These are phyloP conservation scores for Petrophora chlorosata DNA, from an alignment of 2,888 invertebrate genomes.

Conservation along the genomic window DNA sequence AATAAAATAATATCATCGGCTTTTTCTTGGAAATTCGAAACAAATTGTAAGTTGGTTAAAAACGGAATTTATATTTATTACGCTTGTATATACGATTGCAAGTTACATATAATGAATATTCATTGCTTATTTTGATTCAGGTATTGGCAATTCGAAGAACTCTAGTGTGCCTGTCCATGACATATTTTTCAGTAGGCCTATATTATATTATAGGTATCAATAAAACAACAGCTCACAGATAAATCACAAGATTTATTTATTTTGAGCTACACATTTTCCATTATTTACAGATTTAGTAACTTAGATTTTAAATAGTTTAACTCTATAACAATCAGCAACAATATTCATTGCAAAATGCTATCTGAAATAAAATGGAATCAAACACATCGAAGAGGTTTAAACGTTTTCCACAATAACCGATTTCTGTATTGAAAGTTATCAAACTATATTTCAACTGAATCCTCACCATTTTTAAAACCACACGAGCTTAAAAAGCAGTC, in stretches of 20 bases:
- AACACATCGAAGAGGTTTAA: slow-evolving; percentile 2
- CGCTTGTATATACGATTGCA: no score
- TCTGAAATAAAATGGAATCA: not conserved
- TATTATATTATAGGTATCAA: slow-evolving; percentile 1
- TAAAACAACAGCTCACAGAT: slow-evolving; percentile 35
- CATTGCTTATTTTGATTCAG: no score
- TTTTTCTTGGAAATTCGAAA: not conserved
- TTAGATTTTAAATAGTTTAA: slow-evolving; percentile 62
- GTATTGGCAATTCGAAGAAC: no score
- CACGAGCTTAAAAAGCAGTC: no score
- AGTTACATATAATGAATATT: no score
- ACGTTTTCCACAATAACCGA: no score
- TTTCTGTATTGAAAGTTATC: not conserved
- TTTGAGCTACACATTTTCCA: slow-evolving; percentile 75
- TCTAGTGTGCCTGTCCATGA: no score
- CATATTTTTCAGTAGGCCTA: not conserved
- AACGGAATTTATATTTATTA: no score
- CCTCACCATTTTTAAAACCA: no score
- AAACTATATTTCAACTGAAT: no score
- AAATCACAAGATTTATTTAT: slow-evolving; percentile 64
- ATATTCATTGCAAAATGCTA: slow-evolving; percentile 54
- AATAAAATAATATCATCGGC: not conserved
- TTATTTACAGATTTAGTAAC: slow-evolving; percentile 74
- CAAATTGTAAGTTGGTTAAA: not conserved
- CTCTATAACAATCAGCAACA: slow-evolving; percentile 79